phyloP scores from a whole-genome alignment of 2,113 vertebrate species.

The Sturnus vulgaris region DNA sequence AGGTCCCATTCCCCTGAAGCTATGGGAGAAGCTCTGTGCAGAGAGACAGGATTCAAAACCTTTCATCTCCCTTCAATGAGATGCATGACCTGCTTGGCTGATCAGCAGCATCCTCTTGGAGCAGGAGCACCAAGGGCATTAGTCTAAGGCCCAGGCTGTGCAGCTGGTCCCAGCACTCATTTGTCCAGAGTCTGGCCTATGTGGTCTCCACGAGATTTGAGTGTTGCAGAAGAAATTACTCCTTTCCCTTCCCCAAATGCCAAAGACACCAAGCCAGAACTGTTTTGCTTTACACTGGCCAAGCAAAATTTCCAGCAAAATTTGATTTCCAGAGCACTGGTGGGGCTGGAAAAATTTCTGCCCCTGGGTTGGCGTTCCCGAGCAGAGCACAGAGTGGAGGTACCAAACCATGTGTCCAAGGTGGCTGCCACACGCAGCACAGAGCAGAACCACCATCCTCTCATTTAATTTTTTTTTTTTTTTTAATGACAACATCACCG shows the following conservation, averaged over 20 bases:
- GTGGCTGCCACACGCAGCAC: constrained; percentile 25
- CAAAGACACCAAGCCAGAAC: background rate
- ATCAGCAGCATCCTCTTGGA: background rate
- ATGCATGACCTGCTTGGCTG: background rate
- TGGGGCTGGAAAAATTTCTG: background rate
- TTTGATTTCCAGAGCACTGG: background rate
- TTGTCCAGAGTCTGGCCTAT: background rate
- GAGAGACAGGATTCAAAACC: background rate
- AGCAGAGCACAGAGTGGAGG: background rate
- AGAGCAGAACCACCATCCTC: background rate
- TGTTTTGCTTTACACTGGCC: background rate
- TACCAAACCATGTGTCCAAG: background rate
- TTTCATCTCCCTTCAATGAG: background rate
- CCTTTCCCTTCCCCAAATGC: background rate
- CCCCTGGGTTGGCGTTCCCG: fast-evolving
- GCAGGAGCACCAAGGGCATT: background rate
- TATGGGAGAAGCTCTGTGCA: background rate
- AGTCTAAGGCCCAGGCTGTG: background rate
- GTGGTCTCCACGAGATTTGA: background rate
- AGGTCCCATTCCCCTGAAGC: background rate
- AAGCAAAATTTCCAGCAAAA: background rate
- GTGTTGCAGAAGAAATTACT: background rate
- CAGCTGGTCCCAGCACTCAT: fast-evolving
- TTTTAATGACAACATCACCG: background rate
- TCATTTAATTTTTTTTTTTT: background rate